A percentile compares a stretch with the other conserved stretches of the same genome.
Evolutionary conservation across 2,797 vertebrate species (phyloP).

Genomic region (Tarsius wallacei): DNA sequence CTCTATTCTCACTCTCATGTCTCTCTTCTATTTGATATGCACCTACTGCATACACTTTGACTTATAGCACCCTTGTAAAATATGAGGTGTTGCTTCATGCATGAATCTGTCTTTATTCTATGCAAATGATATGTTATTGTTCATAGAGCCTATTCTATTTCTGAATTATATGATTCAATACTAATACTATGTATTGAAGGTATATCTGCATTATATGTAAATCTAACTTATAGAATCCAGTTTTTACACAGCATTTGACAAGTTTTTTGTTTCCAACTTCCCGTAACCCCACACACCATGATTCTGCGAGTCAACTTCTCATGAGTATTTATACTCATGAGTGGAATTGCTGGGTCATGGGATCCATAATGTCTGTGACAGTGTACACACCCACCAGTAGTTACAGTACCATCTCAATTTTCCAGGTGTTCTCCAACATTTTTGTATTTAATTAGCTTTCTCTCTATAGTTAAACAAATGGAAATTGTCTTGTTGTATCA

Average conservation of each 20-base stretch:
- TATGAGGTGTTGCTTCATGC: not conserved
- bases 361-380: not conserved
- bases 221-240: not conserved
- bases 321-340: not conserved
- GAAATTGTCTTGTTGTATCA: not conserved
- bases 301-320: not conserved
- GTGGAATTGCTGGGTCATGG: not conserved
- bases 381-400: not conserved
- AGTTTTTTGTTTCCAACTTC: not conserved
- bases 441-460: slow-evolving; percentile 13
- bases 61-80: not conserved
- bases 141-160: not conserved
- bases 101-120: not conserved
- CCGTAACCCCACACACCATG: not conserved
- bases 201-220: not conserved
- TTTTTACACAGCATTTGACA: not conserved
- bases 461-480: not conserved
- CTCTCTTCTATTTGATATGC: not conserved
- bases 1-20: not conserved
- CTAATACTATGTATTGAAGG: not conserved
- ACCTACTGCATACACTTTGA: not conserved
- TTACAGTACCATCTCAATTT: not conserved
- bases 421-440: not conserved
- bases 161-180: not conserved
- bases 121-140: not conserved